A percentile compares a stretch with the other conserved stretches of the same genome.
These are phyloP conservation scores for Phalacrocorax pelagicus DNA, from an alignment of 2,113 vertebrate species.

Conservation along the genomic window DNA sequence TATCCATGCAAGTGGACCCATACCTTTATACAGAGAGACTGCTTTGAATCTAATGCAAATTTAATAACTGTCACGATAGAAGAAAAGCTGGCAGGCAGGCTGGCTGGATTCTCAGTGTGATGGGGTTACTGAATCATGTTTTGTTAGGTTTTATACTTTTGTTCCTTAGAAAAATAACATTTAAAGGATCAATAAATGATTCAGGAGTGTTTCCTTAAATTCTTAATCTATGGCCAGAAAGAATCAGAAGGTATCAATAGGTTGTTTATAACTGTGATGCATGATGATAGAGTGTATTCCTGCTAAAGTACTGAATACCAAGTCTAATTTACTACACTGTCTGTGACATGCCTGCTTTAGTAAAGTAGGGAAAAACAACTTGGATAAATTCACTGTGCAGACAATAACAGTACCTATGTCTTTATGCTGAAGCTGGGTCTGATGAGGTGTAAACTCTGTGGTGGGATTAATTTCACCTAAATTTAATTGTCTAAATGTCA, in stretches of 20 bases:
- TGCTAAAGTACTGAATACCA: not conserved
- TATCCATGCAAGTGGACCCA: not conserved
- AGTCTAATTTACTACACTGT: not conserved
- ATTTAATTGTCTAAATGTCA: not conserved
- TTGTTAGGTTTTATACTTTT: not conserved
- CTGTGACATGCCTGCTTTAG: not conserved
- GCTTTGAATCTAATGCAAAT: not conserved
- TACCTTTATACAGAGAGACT: not conserved
- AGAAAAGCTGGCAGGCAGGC: not conserved
- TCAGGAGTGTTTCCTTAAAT: not conserved
- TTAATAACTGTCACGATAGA: not conserved
- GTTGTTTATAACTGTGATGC: not conserved
- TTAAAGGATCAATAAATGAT: not conserved
- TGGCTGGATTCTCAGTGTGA: not conserved
- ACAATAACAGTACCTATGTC: not conserved
- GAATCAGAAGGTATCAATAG: not conserved
- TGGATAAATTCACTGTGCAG: not conserved
- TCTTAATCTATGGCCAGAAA: not conserved
- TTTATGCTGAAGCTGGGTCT: not conserved
- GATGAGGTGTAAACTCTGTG: not conserved
- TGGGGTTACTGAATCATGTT: not conserved
- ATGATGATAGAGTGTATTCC: not conserved
- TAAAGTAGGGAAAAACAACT: not conserved
- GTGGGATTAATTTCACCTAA: not conserved
- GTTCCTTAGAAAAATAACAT: not conserved